These are phyloP conservation scores for Itoplectis maculator DNA, from an alignment of 2,888 invertebrate species.

Conservation along the genomic window DNA sequence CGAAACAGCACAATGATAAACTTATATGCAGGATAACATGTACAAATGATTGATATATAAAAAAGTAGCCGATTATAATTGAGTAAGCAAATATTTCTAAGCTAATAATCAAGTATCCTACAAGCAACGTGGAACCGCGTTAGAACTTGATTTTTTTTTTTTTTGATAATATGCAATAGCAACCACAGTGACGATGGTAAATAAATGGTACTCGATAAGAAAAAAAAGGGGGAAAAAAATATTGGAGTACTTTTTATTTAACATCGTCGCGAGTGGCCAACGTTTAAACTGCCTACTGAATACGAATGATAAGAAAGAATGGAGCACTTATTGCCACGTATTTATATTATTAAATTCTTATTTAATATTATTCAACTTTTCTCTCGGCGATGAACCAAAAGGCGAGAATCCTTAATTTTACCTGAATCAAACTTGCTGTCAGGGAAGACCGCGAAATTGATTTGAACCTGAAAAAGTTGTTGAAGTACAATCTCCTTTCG, in stretches of 20 bases:
- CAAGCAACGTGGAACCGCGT: conserved; percentile 62
- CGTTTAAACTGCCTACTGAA: conserved; percentile 47
- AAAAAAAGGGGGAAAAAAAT: not conserved
- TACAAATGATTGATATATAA: conserved; percentile 46
- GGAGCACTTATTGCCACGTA: conserved; percentile 56
- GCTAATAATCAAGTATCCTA: conserved; percentile 59
- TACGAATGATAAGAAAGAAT: conserved; percentile 57
- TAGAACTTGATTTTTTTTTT: conserved; percentile 57
- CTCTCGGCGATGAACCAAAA: conserved; percentile 78
- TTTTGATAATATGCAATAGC: conserved; percentile 12
- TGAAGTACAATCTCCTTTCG: conserved; percentile 75
- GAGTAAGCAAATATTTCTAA: conserved; percentile 58
- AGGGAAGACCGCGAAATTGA: conserved; percentile 83
- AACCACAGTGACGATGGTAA: conserved; percentile 42
- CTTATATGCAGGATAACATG: conserved; percentile 59
- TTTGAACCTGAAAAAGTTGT: conserved; percentile 84
- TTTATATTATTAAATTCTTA: conserved; percentile 51
- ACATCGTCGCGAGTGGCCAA: conserved; percentile 27
- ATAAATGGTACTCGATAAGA: conserved; percentile 32
- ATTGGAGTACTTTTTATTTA: conserved; percentile 27
- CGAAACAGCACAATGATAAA: conserved; percentile 58
- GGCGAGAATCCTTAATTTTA: conserved; percentile 80
- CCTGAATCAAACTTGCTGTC: conserved; percentile 83
- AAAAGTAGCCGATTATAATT: conserved; percentile 54
- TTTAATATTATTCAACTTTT: conserved; percentile 68